These are phyloP conservation scores for Cantharis flavilabris DNA, from an alignment of 2,888 invertebrate species.

Conservation along the genomic window DNA sequence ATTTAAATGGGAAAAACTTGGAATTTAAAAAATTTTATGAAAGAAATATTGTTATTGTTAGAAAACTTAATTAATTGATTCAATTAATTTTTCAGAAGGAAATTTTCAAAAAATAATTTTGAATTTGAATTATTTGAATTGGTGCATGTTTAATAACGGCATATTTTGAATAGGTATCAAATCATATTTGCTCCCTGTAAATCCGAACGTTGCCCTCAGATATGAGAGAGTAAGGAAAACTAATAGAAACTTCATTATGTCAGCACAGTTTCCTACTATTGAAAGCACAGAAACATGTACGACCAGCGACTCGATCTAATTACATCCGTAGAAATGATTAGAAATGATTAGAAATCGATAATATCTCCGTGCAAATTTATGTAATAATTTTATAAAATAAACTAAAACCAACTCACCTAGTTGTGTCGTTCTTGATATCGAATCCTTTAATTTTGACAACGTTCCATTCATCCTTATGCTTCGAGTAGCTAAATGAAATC, in stretches of 20 bases:
- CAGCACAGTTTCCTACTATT: not conserved
- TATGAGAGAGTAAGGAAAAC: not conserved
- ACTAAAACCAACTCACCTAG: constrained; percentile 64
- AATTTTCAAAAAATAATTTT: too few species aligned
- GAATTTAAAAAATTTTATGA: too few species aligned
- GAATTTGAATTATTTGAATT: too few species aligned
- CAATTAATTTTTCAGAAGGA: too few species aligned
- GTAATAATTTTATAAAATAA: not conserved
- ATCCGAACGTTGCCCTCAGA: not conserved
- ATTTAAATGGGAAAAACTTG: too few species aligned
- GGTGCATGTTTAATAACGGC: not conserved
- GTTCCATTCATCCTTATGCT: constrained; percentile 81
- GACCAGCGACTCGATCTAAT: constrained; percentile 7
- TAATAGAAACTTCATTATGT: constrained; percentile 4
- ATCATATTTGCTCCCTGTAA: not conserved
- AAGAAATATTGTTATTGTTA: too few species aligned
- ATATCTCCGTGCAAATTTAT: not conserved
- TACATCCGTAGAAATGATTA: constrained; percentile 5
- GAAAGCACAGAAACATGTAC: constrained; percentile 6
- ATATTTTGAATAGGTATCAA: not conserved
- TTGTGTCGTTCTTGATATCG: constrained; percentile 78
- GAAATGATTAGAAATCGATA: constrained; percentile 12
- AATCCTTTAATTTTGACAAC: constrained; percentile 86
- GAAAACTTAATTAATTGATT: too few species aligned
- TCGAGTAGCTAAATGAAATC: constrained; percentile 86